Evolutionary conservation across 2,888 invertebrate species (phyloP), one percentile per base, ranked within the genome.

Genomic region (Cosmopolites sordidus): DNA sequence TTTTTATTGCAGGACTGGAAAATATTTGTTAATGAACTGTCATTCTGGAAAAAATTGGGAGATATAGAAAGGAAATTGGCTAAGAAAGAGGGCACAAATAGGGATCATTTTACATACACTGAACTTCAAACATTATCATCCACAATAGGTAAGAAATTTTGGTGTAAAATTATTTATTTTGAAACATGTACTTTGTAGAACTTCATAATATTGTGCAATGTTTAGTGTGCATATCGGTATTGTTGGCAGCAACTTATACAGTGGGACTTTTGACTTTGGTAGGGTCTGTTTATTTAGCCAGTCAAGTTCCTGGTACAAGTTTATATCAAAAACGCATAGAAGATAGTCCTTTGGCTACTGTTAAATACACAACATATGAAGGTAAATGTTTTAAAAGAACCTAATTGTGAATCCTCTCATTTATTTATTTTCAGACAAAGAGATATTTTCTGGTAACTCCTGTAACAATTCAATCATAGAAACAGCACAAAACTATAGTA

Each of bases 1-100:
- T n/a, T n/a, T n/a, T n/a, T n/a, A n/a, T n/a, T 72, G 16, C 67
- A 89, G 92, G 83, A 92, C 66, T 95, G 95, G 95, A 83, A 89
- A 62, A 79, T 94, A 46, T 92, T 84, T 75, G 87, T 93, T 49
- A 83, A 81, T 63, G 82, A 86, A 59, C 76, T 83, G 62, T 81
- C 83, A 48, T 94, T 94, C 73, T 86, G 89, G 75, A 73, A 79
- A 40, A 84, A 87, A 58, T 73, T 93, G 48, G 69, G 75, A 44
- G 78, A 81, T 72, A 74, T 92, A 52, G 92, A 92, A 74, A 78
- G 77, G 55, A 79, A 79, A 48, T 76, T 94, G 61, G 92, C 93
- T 2, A 76, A 83, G 60, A 80, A 80, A 64, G 86, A 92, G 75
- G 88, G 86, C 11, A 73, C 73, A 27, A 75, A 79, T 58, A 80